A percentile compares a stretch with the other conserved stretches of the same genome.
phyloP scores from a whole-genome alignment of 1,140 invertebrate genomes.

The Harlomillsia oculata region DNA sequence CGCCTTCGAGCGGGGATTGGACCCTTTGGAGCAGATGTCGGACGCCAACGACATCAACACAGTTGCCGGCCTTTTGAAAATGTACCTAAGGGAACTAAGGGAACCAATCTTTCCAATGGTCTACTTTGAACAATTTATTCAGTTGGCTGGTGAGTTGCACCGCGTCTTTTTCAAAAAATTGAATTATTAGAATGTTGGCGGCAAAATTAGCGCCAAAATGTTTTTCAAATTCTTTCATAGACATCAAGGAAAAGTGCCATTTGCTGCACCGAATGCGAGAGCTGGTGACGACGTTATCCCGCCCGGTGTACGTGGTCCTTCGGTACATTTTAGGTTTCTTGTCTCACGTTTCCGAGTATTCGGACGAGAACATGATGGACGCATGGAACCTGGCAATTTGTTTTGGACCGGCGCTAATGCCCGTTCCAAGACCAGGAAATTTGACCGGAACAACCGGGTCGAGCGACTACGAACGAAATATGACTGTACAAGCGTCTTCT shows the following conservation, averaged over 20 bases:
- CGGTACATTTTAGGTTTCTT: slow-evolving; percentile 92
- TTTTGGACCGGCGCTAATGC: slow-evolving; percentile 88
- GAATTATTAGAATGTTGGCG: too few relatives aligned
- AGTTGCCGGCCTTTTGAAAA: slow-evolving; percentile 82
- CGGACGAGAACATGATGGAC: slow-evolving; percentile 97
- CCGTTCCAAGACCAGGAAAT: slow-evolving; percentile 48
- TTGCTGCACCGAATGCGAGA: slow-evolving; percentile 67
- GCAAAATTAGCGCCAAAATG: too few relatives aligned
- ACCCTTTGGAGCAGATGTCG: slow-evolving; percentile 78
- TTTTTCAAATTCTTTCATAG: too few relatives aligned
- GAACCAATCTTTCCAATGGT: slow-evolving; percentile 87
- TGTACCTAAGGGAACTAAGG: slow-evolving; percentile 82
- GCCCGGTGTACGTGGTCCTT: slow-evolving; percentile 75
- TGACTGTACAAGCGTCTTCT: not conserved
- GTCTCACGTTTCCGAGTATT: slow-evolving; percentile 85
- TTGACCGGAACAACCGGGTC: not conserved
- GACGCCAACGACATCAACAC: slow-evolving; percentile 93
- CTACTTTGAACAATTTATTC: slow-evolving; percentile 88
- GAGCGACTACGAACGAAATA: not conserved
- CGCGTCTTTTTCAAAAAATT: too few relatives aligned
- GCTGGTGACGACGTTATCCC: slow-evolving; percentile 63
- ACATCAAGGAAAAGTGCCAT: too few relatives aligned
- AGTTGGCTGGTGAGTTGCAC: slow-evolving; percentile 63
- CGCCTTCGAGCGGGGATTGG: slow-evolving; percentile 89
- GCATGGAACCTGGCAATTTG: slow-evolving; percentile 92